Evolutionary conservation across 2,113 vertebrate species (phyloP), one percentile per base, ranked within the genome.

Genomic region (Zosterops borbonicus): DNA sequence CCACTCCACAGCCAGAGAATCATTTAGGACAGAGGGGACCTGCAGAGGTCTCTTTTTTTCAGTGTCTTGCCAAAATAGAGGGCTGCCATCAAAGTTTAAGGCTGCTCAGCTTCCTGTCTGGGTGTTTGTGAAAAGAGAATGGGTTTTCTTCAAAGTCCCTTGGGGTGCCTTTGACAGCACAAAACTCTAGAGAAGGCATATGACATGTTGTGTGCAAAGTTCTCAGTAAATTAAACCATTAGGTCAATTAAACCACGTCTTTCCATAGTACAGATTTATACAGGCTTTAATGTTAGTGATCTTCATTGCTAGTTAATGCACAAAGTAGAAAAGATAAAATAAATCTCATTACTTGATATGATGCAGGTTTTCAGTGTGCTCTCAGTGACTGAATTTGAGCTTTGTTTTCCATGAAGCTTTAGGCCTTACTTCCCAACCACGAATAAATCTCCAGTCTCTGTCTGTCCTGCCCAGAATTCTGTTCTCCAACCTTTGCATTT

Each of bases 41-140:
- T 84, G n/a, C 55, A 55, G 37, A 58, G 1, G 9, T 74, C 9
- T 69, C 6, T 62, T 11, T 75, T 53, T 55, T 42, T 22, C 35
- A 33, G 3, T 29, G 9, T 47, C 3, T 1, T 37, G 19, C 7
- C 10, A 7, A 27, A 58, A 62, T 5, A 12, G 1, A 25, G 3
- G 25, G 13, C 37, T 56, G 5, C 19, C 12, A 15, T 41, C 55
- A n/a, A 56, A 44, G 6, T 80, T 16, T 58, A n/a, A 27, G 46
- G 5, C 46, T 52, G 62, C 59, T 83, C 63, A 33, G 29, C 16
- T 31, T 73, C 29, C 70, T 71, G 3, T 22, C 64, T 55, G 47
- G 5, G 5, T 53, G 11, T 29, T 16, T 55, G 49, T 29, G 14
- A 17, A 82, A 67, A 58, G 14, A 25, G 15, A 52, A 49, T 8